Base-by-base conservation (phyloP, 2,888 invertebrate species). In the Lydus trimaculatus region DNA sequence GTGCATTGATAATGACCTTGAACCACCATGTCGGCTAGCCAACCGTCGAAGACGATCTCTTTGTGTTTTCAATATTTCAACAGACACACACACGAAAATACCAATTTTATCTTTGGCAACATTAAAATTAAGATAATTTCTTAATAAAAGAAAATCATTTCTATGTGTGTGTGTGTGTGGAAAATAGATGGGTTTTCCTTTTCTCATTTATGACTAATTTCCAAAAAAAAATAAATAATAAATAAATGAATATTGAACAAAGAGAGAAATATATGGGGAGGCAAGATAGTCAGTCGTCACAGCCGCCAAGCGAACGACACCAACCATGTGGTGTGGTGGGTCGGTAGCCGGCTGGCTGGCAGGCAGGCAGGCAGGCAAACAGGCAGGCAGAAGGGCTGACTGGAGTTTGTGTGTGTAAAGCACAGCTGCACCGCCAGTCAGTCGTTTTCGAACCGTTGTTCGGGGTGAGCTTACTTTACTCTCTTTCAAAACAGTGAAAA, bases 1-100 rank as follows among this genome's bases (percentile, higher is more conserved):
- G 80, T 80, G 76, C 74, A 75, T 77, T 79, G 81, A 76, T 76
- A 79, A 80, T 82, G 81, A 82, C 82, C 82, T 82, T 82, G 82
- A 82, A 81, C 81, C 76, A 77, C 75, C 78, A 79, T 81, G 72
- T 74, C 73, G 74, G 73, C 72, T 67, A 72, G 68, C 52, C 52
- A 52, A 52, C 52, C 52, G 52, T 56, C 56, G 56, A 25, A 56
- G 56, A 25, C 56, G 56, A 56, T 56, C 25, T 56, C 56, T 56
- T 56, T 56, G 56, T 56, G 43, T 43, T n/a, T 43, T 5, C 17
- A 43, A n/a, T n/a, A 3, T n/a, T 8, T 17, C 43, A 7, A 43
- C n/a, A 43, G 3, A 5, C 6, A 17, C n/a, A 17, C n/a, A 7
- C 7, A n/a, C n/a, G 43, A 8, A 43, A 43, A 43, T 43, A 28